phyloP scores from a whole-genome alignment of 2,797 vertebrate genomes.

The Hipposideros larvatus region DNA sequence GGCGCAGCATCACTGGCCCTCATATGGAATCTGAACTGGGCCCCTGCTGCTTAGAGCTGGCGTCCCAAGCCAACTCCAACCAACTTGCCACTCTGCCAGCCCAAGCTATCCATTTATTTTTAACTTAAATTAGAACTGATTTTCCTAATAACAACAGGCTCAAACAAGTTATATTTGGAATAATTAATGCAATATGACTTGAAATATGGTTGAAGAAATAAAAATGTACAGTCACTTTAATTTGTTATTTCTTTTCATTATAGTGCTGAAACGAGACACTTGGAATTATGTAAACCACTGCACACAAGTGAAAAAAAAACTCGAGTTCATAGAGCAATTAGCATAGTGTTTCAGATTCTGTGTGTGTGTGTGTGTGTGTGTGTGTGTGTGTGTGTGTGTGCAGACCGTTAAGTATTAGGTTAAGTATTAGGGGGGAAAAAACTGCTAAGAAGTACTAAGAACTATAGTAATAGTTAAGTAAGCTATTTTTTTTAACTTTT shows the following conservation, averaged over 20 bases:
- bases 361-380: not conserved
- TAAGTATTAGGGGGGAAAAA: not conserved
- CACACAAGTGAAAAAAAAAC: not conserved
- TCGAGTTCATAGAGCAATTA: not conserved
- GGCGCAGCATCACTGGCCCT: too few relatives aligned
- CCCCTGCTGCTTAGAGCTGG: too few relatives aligned
- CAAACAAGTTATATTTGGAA: constrained; percentile 55
- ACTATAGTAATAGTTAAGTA: not conserved
- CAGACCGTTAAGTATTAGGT: not conserved
- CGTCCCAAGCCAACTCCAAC: too few relatives aligned
- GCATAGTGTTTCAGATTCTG: not conserved
- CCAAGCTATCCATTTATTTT: constrained; percentile 12
- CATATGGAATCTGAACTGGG: too few relatives aligned
- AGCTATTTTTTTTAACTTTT: not conserved
- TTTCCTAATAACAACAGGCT: constrained; percentile 9
- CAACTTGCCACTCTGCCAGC: too few relatives aligned
- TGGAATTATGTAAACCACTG: not conserved
- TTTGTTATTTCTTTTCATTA: constrained; percentile 60
- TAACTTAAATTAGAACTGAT: constrained; percentile 46
- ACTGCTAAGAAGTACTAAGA: not conserved
- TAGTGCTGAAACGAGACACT: not conserved
- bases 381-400: not conserved
- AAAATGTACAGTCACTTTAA: constrained; percentile 37
- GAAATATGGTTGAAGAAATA: constrained; percentile 33
- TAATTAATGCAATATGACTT: constrained; percentile 20